Conservation (phyloP, 2,113 vertebrate species). For the Sula dactylatra region DNA sequence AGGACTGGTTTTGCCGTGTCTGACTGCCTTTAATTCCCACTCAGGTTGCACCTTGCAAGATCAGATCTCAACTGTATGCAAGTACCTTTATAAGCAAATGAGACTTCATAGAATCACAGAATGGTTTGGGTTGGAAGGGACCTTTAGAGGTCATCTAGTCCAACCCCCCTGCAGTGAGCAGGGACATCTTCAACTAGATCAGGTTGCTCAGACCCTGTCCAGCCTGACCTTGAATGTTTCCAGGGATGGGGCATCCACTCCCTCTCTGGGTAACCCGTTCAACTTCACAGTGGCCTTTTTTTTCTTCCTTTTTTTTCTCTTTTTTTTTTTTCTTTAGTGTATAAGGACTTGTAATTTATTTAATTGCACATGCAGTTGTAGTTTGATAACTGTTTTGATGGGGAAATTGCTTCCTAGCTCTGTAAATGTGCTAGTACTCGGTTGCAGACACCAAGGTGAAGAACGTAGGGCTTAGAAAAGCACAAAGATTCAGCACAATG, state of each 20-base stretch:
- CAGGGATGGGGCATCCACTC: too few species aligned
- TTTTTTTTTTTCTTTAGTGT: not conserved
- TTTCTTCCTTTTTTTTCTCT: too few species aligned
- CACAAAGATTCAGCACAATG: fast-evolving
- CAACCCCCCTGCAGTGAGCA: too few species aligned
- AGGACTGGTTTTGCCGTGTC: not conserved
- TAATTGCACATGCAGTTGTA: not conserved
- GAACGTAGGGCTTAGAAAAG: not conserved
- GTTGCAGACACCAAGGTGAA: not conserved
- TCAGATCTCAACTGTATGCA: not conserved
- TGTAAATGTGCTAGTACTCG: not conserved
- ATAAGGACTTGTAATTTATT: not conserved
- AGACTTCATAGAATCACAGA: not conserved
- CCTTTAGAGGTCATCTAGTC: too few species aligned
- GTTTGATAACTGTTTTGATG: not conserved
- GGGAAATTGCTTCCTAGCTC: not conserved
- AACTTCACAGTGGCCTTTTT: too few species aligned
- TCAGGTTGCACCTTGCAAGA: not conserved
- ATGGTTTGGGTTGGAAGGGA: too few species aligned
- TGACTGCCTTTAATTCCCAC: not conserved
- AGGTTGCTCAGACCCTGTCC: too few species aligned
- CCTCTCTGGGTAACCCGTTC: too few species aligned
- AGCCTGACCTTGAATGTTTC: too few species aligned
- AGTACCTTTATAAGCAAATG: not conserved
- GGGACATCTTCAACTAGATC: too few species aligned